Evolutionary conservation across 2,888 invertebrate genomes (phyloP).

Genomic region (Apotomis turbidana): DNA sequence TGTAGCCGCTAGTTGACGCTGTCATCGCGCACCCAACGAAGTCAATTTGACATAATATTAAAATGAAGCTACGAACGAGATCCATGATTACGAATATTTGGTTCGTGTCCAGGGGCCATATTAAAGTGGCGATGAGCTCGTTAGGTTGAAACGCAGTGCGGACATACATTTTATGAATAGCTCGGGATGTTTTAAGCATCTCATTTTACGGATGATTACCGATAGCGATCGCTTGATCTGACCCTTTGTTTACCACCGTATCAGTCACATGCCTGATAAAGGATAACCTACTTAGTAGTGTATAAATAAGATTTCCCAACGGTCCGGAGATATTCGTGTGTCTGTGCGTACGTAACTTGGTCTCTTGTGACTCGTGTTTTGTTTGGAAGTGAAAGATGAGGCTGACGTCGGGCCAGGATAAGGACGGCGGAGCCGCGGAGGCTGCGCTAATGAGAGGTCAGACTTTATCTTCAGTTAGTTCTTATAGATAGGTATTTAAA

Average conservation of each 20-base stretch:
- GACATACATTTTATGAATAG: background rate
- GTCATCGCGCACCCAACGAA: too few relatives aligned
- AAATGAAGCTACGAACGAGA: too few relatives aligned
- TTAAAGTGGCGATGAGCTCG: too few relatives aligned
- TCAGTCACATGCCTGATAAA: conserved; percentile 77
- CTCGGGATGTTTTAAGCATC: background rate
- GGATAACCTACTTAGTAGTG: conserved; percentile 76
- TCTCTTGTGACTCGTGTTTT: conserved; percentile 37
- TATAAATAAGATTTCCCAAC: conserved; percentile 72
- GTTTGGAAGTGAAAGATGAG: conserved; percentile 60
- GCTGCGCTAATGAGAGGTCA: conserved; percentile 61
- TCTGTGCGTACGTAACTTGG: conserved; percentile 32
- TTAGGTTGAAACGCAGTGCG: too few relatives aligned
- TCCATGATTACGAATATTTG: too few relatives aligned
- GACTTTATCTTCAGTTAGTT: conserved; percentile 31
- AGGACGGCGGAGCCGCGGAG: conserved; percentile 74
- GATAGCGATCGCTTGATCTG: conserved; percentile 30
- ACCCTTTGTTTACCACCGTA: conserved; percentile 58
- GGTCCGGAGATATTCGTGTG: conserved; percentile 48
- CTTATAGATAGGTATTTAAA: too few relatives aligned
- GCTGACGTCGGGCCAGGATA: conserved; percentile 71
- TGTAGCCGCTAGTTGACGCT: too few relatives aligned
- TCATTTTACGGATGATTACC: conserved; percentile 8
- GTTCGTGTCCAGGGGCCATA: too few relatives aligned
- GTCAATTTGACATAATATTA: too few relatives aligned